Conservation (phyloP, 1,140 invertebrate genomes). For the Ephestia elutella region DNA sequence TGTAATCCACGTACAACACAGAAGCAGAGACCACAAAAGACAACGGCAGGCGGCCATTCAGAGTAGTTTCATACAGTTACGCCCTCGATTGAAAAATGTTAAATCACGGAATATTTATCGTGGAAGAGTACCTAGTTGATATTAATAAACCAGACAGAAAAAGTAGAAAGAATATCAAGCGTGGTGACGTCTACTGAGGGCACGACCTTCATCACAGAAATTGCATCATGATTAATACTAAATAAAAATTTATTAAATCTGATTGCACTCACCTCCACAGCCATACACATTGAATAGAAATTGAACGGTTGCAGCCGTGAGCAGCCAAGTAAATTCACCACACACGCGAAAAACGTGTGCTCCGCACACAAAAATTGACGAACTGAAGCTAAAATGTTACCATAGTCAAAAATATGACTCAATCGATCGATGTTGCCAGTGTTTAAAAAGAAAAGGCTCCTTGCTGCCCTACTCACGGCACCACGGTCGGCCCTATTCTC, state of each 20-base stretch:
- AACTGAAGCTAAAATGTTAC: slow-evolving; percentile 29
- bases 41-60: too few species aligned
- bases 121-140: too few species aligned
- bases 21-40: too few species aligned
- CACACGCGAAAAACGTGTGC: slow-evolving; percentile 68
- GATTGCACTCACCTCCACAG: slow-evolving; percentile 68
- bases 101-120: too few species aligned
- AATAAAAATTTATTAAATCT: slow-evolving; percentile 9
- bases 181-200: slow-evolving; percentile 45
- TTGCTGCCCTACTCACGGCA: too few species aligned
- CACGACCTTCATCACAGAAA: slow-evolving; percentile 47
- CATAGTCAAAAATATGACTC: slow-evolving; percentile 4
- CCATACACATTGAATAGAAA: slow-evolving; percentile 76
- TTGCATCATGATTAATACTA: background rate
- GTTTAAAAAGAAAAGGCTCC: background rate
- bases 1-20: too few species aligned
- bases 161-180: background rate
- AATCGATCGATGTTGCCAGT: slow-evolving; percentile 25
- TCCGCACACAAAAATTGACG: slow-evolving; percentile 52
- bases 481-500: too few species aligned
- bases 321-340: slow-evolving; percentile 60
- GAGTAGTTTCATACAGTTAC: too few species aligned
- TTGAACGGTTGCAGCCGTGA: slow-evolving; percentile 73
- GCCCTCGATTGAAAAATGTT: too few species aligned
- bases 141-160: background rate